Evolutionary conservation across 2,797 vertebrate genomes (phyloP).

Genomic region (Phrynocephalus forsythii): DNA sequence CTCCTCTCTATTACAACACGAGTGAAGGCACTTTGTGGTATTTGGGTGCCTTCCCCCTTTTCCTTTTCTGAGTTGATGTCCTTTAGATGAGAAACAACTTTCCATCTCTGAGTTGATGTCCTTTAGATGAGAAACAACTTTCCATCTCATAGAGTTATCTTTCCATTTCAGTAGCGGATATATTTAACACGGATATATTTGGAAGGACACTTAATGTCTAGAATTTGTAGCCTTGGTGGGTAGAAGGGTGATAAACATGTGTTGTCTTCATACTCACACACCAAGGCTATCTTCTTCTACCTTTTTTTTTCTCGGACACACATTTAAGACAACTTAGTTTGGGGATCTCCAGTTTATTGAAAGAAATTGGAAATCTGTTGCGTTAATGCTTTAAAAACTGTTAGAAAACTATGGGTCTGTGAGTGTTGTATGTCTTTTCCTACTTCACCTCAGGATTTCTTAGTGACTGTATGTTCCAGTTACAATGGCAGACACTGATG

Average conservation of each 20-base stretch:
- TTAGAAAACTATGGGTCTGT: constrained; percentile 36
- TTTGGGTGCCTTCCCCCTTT: not conserved
- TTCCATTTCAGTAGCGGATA: too few species aligned
- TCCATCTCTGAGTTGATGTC: not conserved
- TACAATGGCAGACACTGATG: constrained; percentile 29
- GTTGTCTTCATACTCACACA: too few species aligned
- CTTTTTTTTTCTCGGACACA: constrained; percentile 42
- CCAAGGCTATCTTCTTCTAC: too few species aligned
- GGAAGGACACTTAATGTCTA: too few species aligned
- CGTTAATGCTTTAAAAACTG: not conserved
- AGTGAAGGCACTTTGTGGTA: not conserved
- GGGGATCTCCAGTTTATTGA: constrained; percentile 53
- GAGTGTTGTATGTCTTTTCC: constrained; percentile 43
- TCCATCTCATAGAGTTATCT: not conserved
- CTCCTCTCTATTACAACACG: not conserved
- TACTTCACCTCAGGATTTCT: constrained; percentile 43
- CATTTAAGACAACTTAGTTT: not conserved
- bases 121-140: not conserved
- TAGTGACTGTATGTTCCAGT: constrained; percentile 60
- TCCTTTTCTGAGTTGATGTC: not conserved
- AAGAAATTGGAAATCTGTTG: constrained; percentile 28
- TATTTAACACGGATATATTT: too few species aligned
- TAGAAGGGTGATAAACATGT: too few species aligned
- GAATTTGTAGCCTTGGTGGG: too few species aligned
- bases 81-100: not conserved